A percentile compares a stretch with the other conserved stretches of the same genome.
Evolutionary conservation across 2,113 vertebrate genomes (phyloP).

Genomic region (Urocitellus parryii): DNA sequence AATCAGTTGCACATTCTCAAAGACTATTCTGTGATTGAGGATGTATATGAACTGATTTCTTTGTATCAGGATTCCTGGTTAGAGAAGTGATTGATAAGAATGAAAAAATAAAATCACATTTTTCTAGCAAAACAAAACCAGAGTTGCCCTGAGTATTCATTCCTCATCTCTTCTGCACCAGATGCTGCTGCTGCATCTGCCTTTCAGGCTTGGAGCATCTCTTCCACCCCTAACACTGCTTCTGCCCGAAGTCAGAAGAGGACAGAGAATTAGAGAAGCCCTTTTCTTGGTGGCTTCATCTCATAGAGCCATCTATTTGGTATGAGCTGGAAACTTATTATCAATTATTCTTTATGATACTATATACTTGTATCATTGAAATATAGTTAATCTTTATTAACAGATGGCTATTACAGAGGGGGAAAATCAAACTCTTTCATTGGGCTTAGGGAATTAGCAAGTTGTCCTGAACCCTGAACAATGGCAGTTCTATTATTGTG

Average conservation of each 20-base stretch:
- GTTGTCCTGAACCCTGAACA: conserved; percentile 48
- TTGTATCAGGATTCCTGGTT: background rate
- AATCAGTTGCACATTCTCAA: conserved; percentile 21
- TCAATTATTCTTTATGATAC: background rate
- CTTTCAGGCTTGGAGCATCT: background rate
- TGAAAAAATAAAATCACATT: background rate
- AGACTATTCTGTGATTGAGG: conserved; percentile 4
- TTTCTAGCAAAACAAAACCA: conserved; percentile 1
- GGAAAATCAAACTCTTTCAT: background rate
- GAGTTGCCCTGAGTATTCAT: background rate
- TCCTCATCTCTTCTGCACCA: background rate
- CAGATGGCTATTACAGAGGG: background rate
- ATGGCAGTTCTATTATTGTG: background rate
- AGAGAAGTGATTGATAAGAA: conserved; percentile 21
- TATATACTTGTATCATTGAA: background rate
- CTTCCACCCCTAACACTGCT: background rate
- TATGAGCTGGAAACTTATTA: background rate
- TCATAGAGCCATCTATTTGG: background rate
- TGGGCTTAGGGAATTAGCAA: background rate
- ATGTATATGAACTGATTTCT: background rate
- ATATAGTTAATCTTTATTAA: background rate
- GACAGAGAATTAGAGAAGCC: background rate
- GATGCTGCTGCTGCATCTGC: background rate
- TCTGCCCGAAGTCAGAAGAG: background rate
- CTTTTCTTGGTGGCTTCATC: background rate